Conservation (phyloP, 1,140 invertebrate genomes). For the Linepithema humile region DNA sequence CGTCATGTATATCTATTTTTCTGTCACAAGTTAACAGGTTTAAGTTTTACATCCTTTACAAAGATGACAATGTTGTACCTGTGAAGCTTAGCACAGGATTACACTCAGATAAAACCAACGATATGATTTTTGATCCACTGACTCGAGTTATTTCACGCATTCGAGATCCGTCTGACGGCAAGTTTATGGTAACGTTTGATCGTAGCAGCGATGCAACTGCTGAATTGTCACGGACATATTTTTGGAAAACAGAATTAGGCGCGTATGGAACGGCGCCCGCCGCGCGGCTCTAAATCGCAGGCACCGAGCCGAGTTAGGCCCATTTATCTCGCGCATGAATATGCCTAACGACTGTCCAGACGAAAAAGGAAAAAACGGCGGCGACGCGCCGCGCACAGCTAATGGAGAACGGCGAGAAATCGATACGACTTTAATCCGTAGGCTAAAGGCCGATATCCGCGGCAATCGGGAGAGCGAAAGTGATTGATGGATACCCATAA, state of each 20-base stretch:
- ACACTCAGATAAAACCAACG: not conserved
- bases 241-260: conserved; percentile 38
- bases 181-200: not conserved
- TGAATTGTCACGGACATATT: not conserved
- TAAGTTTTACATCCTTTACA: not conserved
- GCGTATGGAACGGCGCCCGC: not conserved
- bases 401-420: conserved; percentile 67
- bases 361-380: conserved; percentile 30
- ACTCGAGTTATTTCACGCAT: not conserved
- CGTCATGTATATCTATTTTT: not conserved
- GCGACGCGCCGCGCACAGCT: conserved; percentile 28
- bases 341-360: conserved; percentile 26
- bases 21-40: not conserved
- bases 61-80: not conserved
- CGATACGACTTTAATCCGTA: conserved; percentile 70
- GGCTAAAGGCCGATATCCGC: conserved; percentile 71
- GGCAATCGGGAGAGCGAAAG: conserved; percentile 71
- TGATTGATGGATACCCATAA: conserved; percentile 72
- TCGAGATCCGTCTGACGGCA: not conserved
- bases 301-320: conserved; percentile 40
- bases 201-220: not conserved
- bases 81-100: not conserved
- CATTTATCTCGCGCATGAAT: conserved; percentile 53
- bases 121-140: not conserved
- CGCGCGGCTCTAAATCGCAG: conserved; percentile 29